Evolutionary conservation across 2,888 invertebrate genomes (phyloP).

Genomic region (Conus canariensis): DNA sequence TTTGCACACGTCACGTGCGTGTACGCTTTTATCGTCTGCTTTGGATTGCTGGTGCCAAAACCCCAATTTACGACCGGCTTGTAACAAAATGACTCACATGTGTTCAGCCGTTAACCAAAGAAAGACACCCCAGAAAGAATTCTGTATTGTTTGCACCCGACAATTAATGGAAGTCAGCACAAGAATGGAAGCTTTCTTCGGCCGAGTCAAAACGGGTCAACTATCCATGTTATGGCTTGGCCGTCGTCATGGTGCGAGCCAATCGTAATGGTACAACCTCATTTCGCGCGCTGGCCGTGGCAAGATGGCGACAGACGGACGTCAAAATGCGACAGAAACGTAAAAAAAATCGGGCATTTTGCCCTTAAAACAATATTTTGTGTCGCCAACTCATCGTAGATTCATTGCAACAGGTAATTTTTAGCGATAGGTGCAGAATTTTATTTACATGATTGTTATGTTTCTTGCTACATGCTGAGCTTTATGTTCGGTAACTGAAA

Average conservation of each 20-base stretch:
- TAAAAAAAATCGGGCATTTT: slow-evolving; percentile 21
- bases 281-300: slow-evolving; percentile 21
- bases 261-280: not conserved
- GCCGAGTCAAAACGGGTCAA: not conserved
- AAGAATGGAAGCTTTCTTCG: not conserved
- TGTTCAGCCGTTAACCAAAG: slow-evolving; percentile 13
- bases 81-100: not conserved
- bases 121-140: not conserved
- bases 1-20: too few species aligned
- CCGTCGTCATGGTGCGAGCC: slow-evolving; percentile 28
- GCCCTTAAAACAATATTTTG: not conserved
- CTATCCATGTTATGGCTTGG: not conserved
- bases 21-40: not conserved
- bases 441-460: not conserved
- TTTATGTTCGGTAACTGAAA: not conserved
- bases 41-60: not conserved
- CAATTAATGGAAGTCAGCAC: not conserved
- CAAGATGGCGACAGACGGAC: slow-evolving; percentile 32
- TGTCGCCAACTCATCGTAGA: not conserved
- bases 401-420: slow-evolving; percentile 5
- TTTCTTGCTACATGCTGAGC: not conserved
- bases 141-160: not conserved
- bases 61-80: not conserved
- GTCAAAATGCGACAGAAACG: slow-evolving; percentile 35
- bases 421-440: not conserved